Conservation (phyloP, 2,888 invertebrate species). For the Sipha maydis region DNA sequence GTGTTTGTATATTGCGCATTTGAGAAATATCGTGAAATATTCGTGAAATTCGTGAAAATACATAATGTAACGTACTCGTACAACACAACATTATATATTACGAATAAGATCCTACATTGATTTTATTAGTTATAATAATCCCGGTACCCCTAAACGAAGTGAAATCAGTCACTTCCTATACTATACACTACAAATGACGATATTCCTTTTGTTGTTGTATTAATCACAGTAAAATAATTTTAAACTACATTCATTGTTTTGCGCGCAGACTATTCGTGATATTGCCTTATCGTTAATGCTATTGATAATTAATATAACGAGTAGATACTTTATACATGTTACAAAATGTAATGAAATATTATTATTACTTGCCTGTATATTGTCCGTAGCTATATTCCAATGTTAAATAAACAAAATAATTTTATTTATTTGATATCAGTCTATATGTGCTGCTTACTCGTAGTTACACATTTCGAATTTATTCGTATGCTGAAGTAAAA, state of each 20-base stretch:
- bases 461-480: too few relatives aligned
- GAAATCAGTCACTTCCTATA: conserved; percentile 29
- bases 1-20: not conserved
- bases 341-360: not conserved
- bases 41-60: too few relatives aligned
- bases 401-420: too few relatives aligned
- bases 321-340: not conserved
- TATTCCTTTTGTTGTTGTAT: conserved; percentile 8
- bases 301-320: not conserved
- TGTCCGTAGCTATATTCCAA: too few relatives aligned
- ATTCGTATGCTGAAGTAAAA: too few relatives aligned
- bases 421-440: too few relatives aligned
- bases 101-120: not conserved
- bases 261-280: not conserved
- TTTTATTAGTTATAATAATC: conserved; percentile 10
- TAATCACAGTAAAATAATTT: conserved; percentile 31
- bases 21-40: too few relatives aligned
- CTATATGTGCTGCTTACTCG: too few relatives aligned
- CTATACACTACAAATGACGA: not conserved
- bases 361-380: not conserved
- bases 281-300: not conserved
- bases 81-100: not conserved
- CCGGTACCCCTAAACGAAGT: conserved; percentile 23
- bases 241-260: not conserved
- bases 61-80: not conserved